A percentile compares a stretch with the other conserved stretches of the same genome.
Evolutionary conservation across 2,888 invertebrate genomes (phyloP).

Genomic region (Ennomos fuscantarius): DNA sequence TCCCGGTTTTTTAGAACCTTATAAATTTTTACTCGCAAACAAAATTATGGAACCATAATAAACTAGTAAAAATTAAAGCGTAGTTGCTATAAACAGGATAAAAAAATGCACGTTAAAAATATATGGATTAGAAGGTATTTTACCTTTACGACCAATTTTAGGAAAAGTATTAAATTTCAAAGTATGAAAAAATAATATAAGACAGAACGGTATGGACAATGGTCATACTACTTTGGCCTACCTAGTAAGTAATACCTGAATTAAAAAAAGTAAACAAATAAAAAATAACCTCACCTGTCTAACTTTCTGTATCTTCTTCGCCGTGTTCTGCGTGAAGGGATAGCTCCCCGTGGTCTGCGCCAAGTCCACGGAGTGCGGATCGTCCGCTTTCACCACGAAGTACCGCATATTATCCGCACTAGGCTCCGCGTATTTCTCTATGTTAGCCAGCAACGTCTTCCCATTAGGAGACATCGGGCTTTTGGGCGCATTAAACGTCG

Average conservation of each 20-base stretch:
- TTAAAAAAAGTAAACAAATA: neutral
- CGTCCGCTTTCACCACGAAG: constrained; percentile 87
- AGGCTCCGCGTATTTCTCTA: constrained; percentile 66
- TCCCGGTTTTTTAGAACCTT: too few species aligned
- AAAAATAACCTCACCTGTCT: constrained; percentile 77
- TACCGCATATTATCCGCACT: constrained; percentile 64
- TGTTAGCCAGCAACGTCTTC: constrained; percentile 67
- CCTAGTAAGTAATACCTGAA: neutral
- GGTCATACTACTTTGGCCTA: too few species aligned
- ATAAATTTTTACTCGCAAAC: too few species aligned
- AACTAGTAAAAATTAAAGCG: too few species aligned
- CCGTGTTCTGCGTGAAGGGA: constrained; percentile 86
- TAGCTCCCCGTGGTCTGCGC: constrained; percentile 83
- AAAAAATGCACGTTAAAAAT: too few species aligned
- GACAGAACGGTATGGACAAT: too few species aligned
- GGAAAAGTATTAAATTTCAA: too few species aligned
- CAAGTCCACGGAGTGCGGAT: constrained; percentile 81
- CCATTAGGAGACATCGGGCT: constrained; percentile 72
- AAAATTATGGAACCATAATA: too few species aligned
- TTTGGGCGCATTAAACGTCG: constrained; percentile 56
- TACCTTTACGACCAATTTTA: too few species aligned
- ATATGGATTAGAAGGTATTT: too few species aligned
- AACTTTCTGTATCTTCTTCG: constrained; percentile 85
- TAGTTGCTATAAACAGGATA: too few species aligned
- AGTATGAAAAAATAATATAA: too few species aligned